Percentiles rank a stretch among this genome's conserved stretches.
Conservation (phyloP, 1,140 invertebrate species). For the Drosophila hydei region DNA sequence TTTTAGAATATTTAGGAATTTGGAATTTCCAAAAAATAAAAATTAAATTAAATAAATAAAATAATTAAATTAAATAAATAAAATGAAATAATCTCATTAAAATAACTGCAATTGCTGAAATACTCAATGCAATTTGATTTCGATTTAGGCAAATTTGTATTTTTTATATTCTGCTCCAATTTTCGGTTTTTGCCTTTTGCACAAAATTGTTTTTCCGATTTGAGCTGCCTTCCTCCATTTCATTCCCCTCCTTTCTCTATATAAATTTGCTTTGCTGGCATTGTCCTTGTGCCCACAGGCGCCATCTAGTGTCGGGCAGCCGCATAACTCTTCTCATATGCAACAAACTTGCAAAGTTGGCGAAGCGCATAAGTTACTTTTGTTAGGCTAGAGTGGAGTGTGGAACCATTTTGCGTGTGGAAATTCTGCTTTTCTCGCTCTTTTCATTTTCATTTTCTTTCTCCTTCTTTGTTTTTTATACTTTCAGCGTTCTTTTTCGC, state of each 20-base stretch:
- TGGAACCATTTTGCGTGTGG: not conserved
- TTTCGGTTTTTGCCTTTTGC: not conserved
- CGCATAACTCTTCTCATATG: not conserved
- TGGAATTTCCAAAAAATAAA: too few species aligned
- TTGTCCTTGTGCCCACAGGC: not conserved
- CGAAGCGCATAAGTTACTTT: conserved; percentile 15
- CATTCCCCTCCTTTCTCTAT: too few species aligned
- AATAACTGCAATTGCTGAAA: too few species aligned
- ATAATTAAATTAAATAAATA: not conserved
- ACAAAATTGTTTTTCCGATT: conserved; percentile 1
- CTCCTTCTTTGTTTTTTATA: not conserved
- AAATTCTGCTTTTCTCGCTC: conserved; percentile 7
- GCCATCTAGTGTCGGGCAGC: not conserved
- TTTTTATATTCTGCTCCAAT: not conserved
- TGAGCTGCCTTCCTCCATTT: not conserved
- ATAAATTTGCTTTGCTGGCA: not conserved
- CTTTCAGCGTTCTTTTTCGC: conserved; percentile 4
- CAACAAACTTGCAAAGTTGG: conserved; percentile 6
- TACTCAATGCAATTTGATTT: not conserved
- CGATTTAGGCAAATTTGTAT: not conserved
- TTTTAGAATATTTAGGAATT: too few species aligned
- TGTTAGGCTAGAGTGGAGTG: conserved; percentile 1
- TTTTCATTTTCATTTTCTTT: not conserved
- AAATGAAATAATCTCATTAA: not conserved
- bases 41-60: not conserved